Evolutionary conservation across 2,113 vertebrate genomes (phyloP), one percentile per base, ranked within the genome.

Genomic region (Crotalus helleri): DNA sequence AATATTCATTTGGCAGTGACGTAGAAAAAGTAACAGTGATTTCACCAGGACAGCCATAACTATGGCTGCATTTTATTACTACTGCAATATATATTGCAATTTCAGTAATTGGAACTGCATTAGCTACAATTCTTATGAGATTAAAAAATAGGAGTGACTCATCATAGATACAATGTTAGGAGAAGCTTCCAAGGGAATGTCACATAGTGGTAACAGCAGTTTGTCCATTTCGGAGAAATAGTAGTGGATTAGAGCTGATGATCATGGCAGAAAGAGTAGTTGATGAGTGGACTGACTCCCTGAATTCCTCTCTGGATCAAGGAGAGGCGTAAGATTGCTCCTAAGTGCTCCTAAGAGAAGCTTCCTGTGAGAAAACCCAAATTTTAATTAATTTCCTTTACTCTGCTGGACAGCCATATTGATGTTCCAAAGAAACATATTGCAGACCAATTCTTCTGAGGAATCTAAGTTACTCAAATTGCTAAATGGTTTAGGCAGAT

Each of bases 391-490:
- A 21, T 87, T 87, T 87, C 39, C 33, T 59, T 92, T 39, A 23
- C 19, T 64, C 26, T 87, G 57, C 21, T 64, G 33, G 87, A 92
- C 21, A 23, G 53, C 13, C 53, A 49, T 54, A 49, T 15, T 44
- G 33, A 91, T 29, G 24, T n/a, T 51, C 12, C 61, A 53, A 92
- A 64, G 85, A 33, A 61, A 4, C 23, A 10, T 57, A 64, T 39
- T 58, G 33, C 57, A 64, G 57, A 54, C 21, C n/a, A 54, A 24
- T 8, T 59, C 87, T 53, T 88, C 39, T 23, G 13, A 69, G 21
- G 94, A 92, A 93, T 89, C 85, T 74, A 93, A 93, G 94, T 88
- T 55, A 95, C 94, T 53, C 33, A 15, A 51, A 24, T 87, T 86
- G 33, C 85, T 3, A 91, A 91, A 59, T 44, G 89, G 53, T 90